Evolutionary conservation across 1,140 invertebrate genomes (phyloP).

Genomic region (Camponotus floridanus): DNA sequence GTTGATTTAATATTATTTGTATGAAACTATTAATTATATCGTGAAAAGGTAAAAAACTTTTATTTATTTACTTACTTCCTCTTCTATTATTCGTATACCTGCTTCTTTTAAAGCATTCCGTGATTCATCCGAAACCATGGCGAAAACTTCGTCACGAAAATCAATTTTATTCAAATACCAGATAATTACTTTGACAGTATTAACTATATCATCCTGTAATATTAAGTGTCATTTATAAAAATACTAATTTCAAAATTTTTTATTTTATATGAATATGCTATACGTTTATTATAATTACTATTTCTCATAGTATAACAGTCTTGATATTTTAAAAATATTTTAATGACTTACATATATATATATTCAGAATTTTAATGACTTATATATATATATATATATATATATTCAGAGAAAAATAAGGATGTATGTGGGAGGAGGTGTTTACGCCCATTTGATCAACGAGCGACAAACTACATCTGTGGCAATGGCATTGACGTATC

Average conservation of each 20-base stretch:
- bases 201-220: slow-evolving; percentile 82
- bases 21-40: background rate
- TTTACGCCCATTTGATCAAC: too few species aligned
- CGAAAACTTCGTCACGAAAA: slow-evolving; percentile 84
- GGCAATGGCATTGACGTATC: too few species aligned
- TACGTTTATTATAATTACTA: too few species aligned
- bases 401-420: too few species aligned
- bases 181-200: slow-evolving; percentile 81
- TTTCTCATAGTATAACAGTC: too few species aligned
- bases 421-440: too few species aligned
- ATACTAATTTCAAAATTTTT: background rate
- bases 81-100: slow-evolving; percentile 69
- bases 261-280: background rate
- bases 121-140: slow-evolving; percentile 78
- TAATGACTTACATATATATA: too few species aligned
- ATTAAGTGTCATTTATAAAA: background rate
- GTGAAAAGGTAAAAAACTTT: background rate
- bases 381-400: too few species aligned
- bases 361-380: too few species aligned
- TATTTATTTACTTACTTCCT: slow-evolving; percentile 72
- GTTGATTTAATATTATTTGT: background rate
- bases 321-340: too few species aligned
- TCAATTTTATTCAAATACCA: slow-evolving; percentile 84
- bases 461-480: too few species aligned
- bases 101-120: slow-evolving; percentile 61